A percentile compares a stretch with the other conserved stretches of the same genome.
Evolutionary conservation across 2,888 invertebrate species (phyloP).

Genomic region (Prosopocoilus inquinatus): DNA sequence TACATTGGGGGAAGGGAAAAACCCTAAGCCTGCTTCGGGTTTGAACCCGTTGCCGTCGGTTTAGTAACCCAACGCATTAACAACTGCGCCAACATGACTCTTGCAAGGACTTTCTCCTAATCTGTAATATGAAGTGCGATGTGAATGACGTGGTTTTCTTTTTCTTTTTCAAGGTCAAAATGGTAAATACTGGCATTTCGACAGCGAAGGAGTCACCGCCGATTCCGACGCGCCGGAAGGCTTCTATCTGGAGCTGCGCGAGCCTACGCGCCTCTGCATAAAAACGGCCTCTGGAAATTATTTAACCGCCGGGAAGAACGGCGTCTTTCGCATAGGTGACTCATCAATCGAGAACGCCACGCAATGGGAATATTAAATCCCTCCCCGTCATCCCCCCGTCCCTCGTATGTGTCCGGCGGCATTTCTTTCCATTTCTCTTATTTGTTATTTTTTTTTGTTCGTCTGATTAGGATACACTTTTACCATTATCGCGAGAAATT

Average conservation of each 20-base stretch:
- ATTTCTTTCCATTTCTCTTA: too few relatives aligned
- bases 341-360: conserved; percentile 77
- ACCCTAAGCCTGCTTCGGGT: too few relatives aligned
- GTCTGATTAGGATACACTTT: too few relatives aligned
- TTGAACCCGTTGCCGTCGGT: too few relatives aligned
- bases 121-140: neutral
- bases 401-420: too few relatives aligned
- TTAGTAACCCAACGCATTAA: too few relatives aligned
- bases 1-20: too few relatives aligned
- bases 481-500: too few relatives aligned
- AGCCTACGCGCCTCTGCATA: conserved; percentile 90
- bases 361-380: conserved; percentile 87
- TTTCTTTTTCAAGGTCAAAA: conserved; percentile 69
- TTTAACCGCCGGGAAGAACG: conserved; percentile 88
- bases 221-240: conserved; percentile 82
- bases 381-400: too few relatives aligned
- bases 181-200: conserved; percentile 92
- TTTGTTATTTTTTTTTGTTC: too few relatives aligned
- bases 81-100: too few relatives aligned
- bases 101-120: too few relatives aligned
- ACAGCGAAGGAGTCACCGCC: conserved; percentile 81
- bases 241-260: conserved; percentile 89
- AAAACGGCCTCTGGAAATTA: conserved; percentile 75
- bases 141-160: neutral
- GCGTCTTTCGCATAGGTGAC: conserved; percentile 81